Conservation (phyloP, 2,888 invertebrate species). For the Atherix ibis region DNA sequence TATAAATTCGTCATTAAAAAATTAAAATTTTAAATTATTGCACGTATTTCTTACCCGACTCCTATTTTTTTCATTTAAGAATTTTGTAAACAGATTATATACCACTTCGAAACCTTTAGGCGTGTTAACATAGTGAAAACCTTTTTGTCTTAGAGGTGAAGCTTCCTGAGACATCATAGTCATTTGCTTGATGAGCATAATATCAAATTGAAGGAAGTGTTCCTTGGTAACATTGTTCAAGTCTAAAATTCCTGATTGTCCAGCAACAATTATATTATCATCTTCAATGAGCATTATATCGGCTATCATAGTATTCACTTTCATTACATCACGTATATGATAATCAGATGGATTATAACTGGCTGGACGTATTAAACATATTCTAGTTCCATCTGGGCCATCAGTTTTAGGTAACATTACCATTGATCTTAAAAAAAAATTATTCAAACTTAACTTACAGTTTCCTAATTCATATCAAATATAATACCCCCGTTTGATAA, state of each 20-base stretch:
- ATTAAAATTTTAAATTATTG: background rate
- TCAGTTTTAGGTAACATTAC: constrained; percentile 15
- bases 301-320: constrained; percentile 37
- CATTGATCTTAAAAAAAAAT: constrained; percentile 12
- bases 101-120: constrained; percentile 39
- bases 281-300: constrained; percentile 40
- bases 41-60: constrained; percentile 33
- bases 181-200: constrained; percentile 37
- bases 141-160: constrained; percentile 38
- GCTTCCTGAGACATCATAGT: constrained; percentile 36
- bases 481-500: constrained; percentile 14
- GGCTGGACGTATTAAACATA: constrained; percentile 33
- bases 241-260: constrained; percentile 37
- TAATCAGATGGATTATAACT: constrained; percentile 29
- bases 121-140: constrained; percentile 37
- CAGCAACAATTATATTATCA: constrained; percentile 35
- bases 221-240: constrained; percentile 33
- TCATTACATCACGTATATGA: constrained; percentile 33
- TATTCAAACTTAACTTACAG: background rate
- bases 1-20: background rate
- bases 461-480: constrained; percentile 4
- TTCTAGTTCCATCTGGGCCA: constrained; percentile 29
- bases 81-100: constrained; percentile 35
- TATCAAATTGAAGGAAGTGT: constrained; percentile 36
- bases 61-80: constrained; percentile 39